Evolutionary conservation across 2,113 vertebrate genomes (phyloP).

Genomic region (Mastomys natalensis): DNA sequence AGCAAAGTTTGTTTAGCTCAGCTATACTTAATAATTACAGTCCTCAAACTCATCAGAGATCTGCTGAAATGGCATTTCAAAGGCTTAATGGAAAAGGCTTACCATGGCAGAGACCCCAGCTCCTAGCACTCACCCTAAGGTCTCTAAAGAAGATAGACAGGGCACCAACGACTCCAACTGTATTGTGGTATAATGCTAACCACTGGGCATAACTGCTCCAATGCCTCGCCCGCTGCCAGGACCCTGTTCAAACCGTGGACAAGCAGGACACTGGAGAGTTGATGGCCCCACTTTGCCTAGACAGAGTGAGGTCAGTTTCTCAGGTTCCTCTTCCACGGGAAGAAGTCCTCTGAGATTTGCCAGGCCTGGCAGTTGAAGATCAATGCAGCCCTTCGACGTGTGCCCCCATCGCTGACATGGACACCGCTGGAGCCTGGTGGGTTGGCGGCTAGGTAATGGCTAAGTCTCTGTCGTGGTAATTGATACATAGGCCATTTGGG

Average conservation of each 20-base stretch:
- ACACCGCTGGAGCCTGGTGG: too few relatives aligned
- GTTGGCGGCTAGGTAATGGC: too few relatives aligned
- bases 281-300: not conserved
- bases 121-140: not conserved
- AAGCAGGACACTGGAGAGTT: not conserved
- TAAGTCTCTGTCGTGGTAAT: too few relatives aligned
- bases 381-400: not conserved
- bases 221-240: not conserved
- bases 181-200: not conserved
- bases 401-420: too few relatives aligned
- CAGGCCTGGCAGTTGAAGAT: not conserved
- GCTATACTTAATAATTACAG: not conserved
- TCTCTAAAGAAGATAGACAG: not conserved
- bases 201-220: not conserved
- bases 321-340: not conserved
- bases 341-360: not conserved
- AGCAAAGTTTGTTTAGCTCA: not conserved
- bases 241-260: not conserved
- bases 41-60: not conserved
- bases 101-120: not conserved
- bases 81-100: not conserved
- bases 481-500: too few relatives aligned
- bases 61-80: not conserved
- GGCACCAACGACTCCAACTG: not conserved
- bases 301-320: not conserved